A percentile compares a stretch with the other conserved stretches of the same genome.
phyloP scores from a whole-genome alignment of 2,113 vertebrate genomes.

The Dolichotis patagonum region DNA sequence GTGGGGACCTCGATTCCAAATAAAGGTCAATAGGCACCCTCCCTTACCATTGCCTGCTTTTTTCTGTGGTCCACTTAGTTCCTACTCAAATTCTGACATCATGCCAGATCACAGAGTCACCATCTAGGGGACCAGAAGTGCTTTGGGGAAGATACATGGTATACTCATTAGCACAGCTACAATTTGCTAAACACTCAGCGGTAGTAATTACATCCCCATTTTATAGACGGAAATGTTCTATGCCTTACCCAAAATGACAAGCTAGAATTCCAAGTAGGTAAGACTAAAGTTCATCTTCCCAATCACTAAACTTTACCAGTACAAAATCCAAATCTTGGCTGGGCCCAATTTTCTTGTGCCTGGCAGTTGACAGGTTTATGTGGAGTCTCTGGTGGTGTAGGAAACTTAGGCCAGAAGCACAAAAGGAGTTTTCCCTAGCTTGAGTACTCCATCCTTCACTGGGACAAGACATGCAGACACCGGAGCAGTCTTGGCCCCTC shows the following conservation, averaged over 20 bases:
- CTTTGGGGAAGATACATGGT: neutral
- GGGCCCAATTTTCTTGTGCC: neutral
- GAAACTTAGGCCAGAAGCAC: neutral
- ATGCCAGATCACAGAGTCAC: neutral
- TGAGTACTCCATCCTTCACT: neutral
- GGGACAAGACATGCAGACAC: conserved; percentile 2
- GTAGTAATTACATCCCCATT: neutral
- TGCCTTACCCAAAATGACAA: neutral
- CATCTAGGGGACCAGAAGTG: neutral
- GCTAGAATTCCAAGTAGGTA: neutral
- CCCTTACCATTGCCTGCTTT: neutral
- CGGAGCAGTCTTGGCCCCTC: conserved; percentile 15
- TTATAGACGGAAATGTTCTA: neutral
- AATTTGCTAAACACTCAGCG: neutral
- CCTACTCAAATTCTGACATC: neutral
- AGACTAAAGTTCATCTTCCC: neutral
- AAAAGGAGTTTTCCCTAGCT: neutral
- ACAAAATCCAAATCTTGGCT: neutral
- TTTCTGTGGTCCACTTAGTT: neutral
- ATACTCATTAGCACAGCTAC: neutral
- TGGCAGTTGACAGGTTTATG: neutral
- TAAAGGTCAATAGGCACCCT: neutral
- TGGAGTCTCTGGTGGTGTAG: neutral
- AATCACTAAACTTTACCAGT: neutral
- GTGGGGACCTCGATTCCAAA: neutral